Conservation (phyloP, 1,140 invertebrate species). For the Xylocopa sonorina region DNA sequence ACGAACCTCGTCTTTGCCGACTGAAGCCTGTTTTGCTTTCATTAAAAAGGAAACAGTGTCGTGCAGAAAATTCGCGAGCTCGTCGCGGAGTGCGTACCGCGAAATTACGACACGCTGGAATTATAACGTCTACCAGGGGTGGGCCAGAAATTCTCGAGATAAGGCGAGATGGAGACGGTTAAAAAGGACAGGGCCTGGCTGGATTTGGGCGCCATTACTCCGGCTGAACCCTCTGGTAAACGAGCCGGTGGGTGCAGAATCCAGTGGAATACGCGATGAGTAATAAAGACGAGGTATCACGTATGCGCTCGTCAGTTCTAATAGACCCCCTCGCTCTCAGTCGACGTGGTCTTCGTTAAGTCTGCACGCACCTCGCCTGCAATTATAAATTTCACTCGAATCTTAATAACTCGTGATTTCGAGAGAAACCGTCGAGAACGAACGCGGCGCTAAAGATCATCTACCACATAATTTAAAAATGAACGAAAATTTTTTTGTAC, state of each 20-base stretch:
- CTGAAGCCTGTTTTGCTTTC: too few relatives aligned
- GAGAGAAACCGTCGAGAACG: too few relatives aligned
- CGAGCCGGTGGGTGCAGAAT: not conserved
- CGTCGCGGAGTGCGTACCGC: slow-evolving; percentile 2
- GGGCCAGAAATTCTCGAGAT: slow-evolving; percentile 61
- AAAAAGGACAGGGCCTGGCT: not conserved
- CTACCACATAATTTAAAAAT: too few relatives aligned
- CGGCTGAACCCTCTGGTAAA: slow-evolving; percentile 4
- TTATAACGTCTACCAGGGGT: slow-evolving; percentile 69
- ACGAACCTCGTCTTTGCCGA: too few relatives aligned
- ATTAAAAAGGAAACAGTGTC: too few relatives aligned
- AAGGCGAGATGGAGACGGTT: not conserved
- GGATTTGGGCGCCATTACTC: slow-evolving; percentile 2
- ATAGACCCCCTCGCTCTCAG: not conserved
- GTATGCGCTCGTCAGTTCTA: not conserved
- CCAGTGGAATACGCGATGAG: not conserved
- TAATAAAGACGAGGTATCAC: slow-evolving; percentile 10
- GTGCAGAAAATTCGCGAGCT: not conserved
- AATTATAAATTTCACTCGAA: not conserved
- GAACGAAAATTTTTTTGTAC: too few relatives aligned
- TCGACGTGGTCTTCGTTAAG: not conserved
- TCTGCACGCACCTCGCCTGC: not conserved
- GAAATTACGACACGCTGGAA: slow-evolving; percentile 68
- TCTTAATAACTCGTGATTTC: not conserved
- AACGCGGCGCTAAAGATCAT: too few relatives aligned